Base-by-base conservation (phyloP, 2,113 vertebrate genomes). In the Picathartes gymnocephalus region DNA sequence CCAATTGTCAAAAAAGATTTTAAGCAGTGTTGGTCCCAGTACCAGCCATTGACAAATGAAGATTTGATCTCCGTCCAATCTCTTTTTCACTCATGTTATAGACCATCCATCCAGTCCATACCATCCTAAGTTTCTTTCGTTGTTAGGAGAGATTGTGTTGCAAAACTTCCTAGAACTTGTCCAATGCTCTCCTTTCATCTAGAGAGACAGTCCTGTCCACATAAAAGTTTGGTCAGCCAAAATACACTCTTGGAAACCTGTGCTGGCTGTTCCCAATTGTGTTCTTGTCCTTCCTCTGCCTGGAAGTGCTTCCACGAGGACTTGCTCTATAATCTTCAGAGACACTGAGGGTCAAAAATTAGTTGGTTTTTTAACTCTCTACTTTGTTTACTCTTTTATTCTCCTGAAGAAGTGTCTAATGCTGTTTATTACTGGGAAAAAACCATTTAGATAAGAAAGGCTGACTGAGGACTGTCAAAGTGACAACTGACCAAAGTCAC, bases 251-350 rank as follows among this genome's bases (percentile, higher is more conserved):
- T 84, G 25, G 47, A 78, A 84, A 50, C 40, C 8, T 48, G 5
- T 57, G 50, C 37, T 80, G 66, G 28, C 48, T 85, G 20, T 53
- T 88, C 14, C 28, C 24, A 60, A 0, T 64, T 0, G 0, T 1
- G 1, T 48, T 89, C n/a, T 89, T 68, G 22, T 76, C 21, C n/a
- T 72, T 90, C 28, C 58, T 81, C 22, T 89, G 16, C 23, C 65
- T 88, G 54, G 81, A 82, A 90, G 7, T 56, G 40, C 4, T 7
- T 94, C 66, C 37, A 8, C 19, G 18, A 79, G 17, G 24, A 60
- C 45, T 65, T 88, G 20, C 7, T 93, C 27, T 44, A 14, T 65
- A 77, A 65, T 65, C 21, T 88, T 88, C 20, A 37, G 53, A 90
- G 25, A 37, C 13, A 44, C 10, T 65, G 50, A 72, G 40, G 17